These are phyloP conservation scores for Drosophila lacertosa DNA, from an alignment of 1,140 invertebrate species.

Conservation along the genomic window DNA sequence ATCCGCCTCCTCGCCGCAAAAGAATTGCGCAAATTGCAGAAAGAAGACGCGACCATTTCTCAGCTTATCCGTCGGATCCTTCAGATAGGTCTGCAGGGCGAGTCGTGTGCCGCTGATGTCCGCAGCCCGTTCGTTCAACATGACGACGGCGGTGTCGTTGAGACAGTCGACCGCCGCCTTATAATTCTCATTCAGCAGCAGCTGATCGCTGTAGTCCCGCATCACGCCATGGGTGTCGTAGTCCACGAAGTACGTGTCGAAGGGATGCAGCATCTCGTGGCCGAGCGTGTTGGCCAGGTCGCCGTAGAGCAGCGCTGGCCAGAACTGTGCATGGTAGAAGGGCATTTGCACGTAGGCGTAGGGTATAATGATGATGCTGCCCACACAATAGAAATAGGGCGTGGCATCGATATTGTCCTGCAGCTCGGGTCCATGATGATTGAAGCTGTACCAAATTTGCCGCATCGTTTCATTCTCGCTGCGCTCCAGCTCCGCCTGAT, in stretches of 20 bases:
- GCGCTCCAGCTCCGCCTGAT: conserved; percentile 50
- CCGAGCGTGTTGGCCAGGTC: conserved; percentile 71
- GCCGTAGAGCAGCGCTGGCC: conserved; percentile 66
- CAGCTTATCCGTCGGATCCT: conserved; percentile 13
- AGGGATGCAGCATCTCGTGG: conserved; percentile 73
- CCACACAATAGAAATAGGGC: conserved; percentile 71
- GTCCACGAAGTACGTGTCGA: conserved; percentile 66
- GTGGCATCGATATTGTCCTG: conserved; percentile 69
- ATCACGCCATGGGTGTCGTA: conserved; percentile 60
- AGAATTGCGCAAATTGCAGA: conserved; percentile 76
- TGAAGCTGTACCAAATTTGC: conserved; percentile 66
- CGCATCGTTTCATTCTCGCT: conserved; percentile 18
- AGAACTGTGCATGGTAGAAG: conserved; percentile 62
- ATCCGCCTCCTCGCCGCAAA: conserved; percentile 72
- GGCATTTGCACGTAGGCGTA: conserved; percentile 72
- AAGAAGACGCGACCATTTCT: conserved; percentile 61
- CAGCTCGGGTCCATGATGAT: conserved; percentile 64
- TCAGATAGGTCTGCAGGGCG: conserved; percentile 58
- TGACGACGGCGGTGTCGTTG: conserved; percentile 42
- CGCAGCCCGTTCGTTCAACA: conserved; percentile 58
- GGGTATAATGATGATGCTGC: conserved; percentile 71
- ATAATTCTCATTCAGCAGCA: conserved; percentile 35
- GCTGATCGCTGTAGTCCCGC: conserved; percentile 57
- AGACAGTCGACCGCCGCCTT: conserved; percentile 41
- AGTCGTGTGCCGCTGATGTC: conserved; percentile 75